These are phyloP conservation scores for Seriola rivoliana DNA, from an alignment of 2,113 vertebrate genomes.

Conservation along the genomic window DNA sequence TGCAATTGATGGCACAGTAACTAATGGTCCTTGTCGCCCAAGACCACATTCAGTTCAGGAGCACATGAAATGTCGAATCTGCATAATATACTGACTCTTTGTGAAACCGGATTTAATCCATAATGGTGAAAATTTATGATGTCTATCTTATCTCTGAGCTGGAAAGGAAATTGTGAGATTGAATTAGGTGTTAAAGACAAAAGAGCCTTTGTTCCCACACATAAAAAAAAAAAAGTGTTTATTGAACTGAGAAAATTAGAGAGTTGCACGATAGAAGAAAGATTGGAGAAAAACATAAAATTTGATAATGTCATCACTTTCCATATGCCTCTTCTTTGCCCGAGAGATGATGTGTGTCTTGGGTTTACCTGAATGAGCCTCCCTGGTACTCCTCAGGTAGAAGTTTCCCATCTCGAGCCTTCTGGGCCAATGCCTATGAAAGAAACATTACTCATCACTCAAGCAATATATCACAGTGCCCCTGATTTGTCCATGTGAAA, in stretches of 20 bases:
- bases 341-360: not conserved
- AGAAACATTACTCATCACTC: constrained; percentile 18
- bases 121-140: constrained; percentile 41
- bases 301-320: not conserved
- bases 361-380: constrained; percentile 94
- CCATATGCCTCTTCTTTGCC: not conserved
- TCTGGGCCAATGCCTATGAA: constrained; percentile 90
- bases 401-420: constrained; percentile 95
- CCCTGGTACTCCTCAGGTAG: constrained; percentile 97
- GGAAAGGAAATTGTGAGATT: constrained; percentile 17
- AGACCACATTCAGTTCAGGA: constrained; percentile 36
- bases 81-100: constrained; percentile 51
- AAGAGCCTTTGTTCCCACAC: not conserved
- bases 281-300: not conserved
- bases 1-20: constrained; percentile 67
- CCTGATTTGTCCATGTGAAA: not conserved
- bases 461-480: not conserved
- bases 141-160: not conserved
- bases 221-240: not conserved
- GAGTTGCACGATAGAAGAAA: not conserved
- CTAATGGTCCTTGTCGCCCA: constrained; percentile 56
- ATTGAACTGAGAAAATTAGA: constrained; percentile 10
- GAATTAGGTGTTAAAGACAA: not conserved
- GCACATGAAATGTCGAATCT: constrained; percentile 43
- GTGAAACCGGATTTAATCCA: constrained; percentile 26